Conservation (phyloP, 2,797 vertebrate species). For the Choloepus didactylus region DNA sequence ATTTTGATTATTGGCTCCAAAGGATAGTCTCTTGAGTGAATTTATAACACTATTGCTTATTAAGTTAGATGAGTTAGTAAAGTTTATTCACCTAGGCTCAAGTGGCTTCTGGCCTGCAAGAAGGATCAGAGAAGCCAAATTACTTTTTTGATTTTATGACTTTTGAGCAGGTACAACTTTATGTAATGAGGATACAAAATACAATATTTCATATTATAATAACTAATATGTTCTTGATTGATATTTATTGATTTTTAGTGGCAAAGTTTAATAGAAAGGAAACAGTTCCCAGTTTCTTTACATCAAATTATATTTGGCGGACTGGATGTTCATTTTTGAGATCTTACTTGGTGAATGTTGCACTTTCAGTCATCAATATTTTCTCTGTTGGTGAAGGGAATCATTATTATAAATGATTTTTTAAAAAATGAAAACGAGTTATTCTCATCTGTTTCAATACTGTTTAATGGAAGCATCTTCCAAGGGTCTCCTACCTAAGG, state of each 20-base stretch:
- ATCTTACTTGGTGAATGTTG: background rate
- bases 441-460: background rate
- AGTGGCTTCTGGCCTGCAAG: background rate
- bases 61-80: background rate
- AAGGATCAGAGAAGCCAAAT: constrained; percentile 33
- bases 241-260: constrained; percentile 5
- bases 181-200: background rate
- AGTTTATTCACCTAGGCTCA: constrained; percentile 4
- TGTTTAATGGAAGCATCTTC: constrained; percentile 1
- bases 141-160: background rate
- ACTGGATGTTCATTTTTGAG: constrained; percentile 8
- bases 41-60: background rate
- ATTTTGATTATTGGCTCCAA: constrained; percentile 14
- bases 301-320: constrained; percentile 54
- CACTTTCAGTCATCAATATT: background rate
- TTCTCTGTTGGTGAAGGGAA: background rate
- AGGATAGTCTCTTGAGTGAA: background rate
- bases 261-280: constrained; percentile 7
- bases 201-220: background rate
- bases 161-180: constrained; percentile 42
- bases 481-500: background rate
- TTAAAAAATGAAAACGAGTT: background rate
- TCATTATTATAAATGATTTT: constrained; percentile 15
- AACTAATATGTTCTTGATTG: background rate
- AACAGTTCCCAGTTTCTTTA: background rate